These are phyloP conservation scores for Clarias macrocephalus DNA, from an alignment of 2,113 vertebrate genomes.

Conservation along the genomic window DNA sequence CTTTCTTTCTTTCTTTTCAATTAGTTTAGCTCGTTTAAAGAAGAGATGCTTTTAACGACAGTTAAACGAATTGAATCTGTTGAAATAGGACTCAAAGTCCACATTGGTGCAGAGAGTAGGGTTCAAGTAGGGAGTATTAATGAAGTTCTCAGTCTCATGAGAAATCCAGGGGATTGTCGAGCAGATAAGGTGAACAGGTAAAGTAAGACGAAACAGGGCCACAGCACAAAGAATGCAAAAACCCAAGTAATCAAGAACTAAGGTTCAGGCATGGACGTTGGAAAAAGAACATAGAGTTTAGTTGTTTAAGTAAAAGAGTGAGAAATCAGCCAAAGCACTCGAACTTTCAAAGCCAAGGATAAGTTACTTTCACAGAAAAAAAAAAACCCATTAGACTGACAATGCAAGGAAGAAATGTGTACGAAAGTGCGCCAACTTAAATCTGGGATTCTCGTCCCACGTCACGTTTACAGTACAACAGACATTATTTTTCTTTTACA, in stretches of 20 bases:
- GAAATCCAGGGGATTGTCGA: not conserved
- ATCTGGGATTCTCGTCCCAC: not conserved
- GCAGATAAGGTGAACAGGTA: not conserved
- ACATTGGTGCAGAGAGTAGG: not conserved
- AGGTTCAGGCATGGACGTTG: not conserved
- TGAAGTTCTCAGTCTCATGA: not conserved
- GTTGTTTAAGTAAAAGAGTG: not conserved
- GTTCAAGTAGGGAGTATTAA: not conserved
- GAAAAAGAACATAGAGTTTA: not conserved
- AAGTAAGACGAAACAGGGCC: not conserved
- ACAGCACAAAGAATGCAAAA: not conserved
- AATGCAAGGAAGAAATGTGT: too few relatives aligned
- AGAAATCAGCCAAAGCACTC: not conserved
- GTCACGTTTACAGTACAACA: not conserved
- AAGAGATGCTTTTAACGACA: not conserved
- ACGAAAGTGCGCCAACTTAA: not conserved
- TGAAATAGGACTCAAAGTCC: not conserved
- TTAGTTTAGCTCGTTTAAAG: not conserved
- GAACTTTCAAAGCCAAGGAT: not conserved
- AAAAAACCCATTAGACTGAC: not conserved
- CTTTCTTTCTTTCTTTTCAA: not conserved
- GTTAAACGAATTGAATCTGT: not conserved
- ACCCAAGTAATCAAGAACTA: not conserved
- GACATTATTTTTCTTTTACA: not conserved
- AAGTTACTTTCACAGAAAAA: not conserved